phyloP scores from a whole-genome alignment of 1,140 invertebrate genomes.

The Oppia nitens region DNA sequence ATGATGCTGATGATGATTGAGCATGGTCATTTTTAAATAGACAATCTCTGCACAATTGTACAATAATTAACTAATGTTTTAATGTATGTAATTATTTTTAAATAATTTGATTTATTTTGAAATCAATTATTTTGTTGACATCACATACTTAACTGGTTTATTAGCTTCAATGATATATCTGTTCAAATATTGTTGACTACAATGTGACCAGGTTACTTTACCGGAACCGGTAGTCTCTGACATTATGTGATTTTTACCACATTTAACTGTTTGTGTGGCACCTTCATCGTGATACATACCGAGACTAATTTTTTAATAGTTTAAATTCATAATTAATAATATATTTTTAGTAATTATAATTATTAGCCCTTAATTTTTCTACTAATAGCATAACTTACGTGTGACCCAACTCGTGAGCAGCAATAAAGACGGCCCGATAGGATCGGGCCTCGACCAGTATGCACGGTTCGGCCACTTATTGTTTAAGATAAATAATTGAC shows the following conservation, averaged over 20 bases:
- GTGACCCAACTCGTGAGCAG: background rate
- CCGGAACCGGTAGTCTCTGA: background rate
- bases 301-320: background rate
- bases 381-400: background rate
- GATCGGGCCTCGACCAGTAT: background rate
- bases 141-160: background rate
- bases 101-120: background rate
- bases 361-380: background rate
- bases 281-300: background rate
- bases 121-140: background rate
- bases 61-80: background rate
- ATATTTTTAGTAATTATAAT: background rate
- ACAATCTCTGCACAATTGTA: background rate
- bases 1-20: background rate
- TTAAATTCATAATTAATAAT: background rate
- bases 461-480: no score
- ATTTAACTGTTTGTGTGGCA: no score
- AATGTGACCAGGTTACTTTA: background rate
- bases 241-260: background rate
- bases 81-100: background rate
- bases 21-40: background rate
- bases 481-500: no score
- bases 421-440: background rate
- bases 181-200: background rate
- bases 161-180: background rate